Evolutionary conservation across 2,888 invertebrate species (phyloP).

Genomic region (Pterobdella sp.): DNA sequence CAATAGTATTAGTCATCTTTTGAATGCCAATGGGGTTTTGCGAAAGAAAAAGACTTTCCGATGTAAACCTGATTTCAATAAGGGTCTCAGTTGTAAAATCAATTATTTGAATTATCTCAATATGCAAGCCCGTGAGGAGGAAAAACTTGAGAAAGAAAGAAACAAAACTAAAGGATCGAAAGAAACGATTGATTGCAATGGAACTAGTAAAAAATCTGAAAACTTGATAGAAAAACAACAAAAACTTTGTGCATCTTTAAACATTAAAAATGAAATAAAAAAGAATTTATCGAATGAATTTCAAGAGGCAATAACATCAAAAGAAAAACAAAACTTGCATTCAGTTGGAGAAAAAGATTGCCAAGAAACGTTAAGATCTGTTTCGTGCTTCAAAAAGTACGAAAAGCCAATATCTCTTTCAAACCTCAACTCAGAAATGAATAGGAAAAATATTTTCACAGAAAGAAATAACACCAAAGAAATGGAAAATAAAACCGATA

Average conservation of each 20-base stretch:
- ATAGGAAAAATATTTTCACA: background rate
- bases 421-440: background rate
- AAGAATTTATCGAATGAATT: too few species aligned
- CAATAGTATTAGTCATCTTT: background rate
- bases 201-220: background rate
- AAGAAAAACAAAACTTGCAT: too few species aligned
- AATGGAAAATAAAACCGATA: background rate
- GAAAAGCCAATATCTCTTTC: constrained; percentile 4
- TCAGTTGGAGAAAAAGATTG: too few species aligned
- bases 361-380: too few species aligned
- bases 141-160: background rate
- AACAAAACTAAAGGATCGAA: background rate
- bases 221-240: too few species aligned
- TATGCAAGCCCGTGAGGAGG: background rate
- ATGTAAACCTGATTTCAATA: constrained; percentile 15
- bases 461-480: background rate
- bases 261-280: background rate
- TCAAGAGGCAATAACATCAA: too few species aligned
- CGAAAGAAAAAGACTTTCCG: background rate
- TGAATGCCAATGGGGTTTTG: background rate
- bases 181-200: too few species aligned
- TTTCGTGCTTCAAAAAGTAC: constrained; percentile 7
- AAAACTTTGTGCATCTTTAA: background rate
- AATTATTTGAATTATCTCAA: constrained; percentile 19
- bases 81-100: constrained; percentile 11